Base-by-base conservation (phyloP, 2,797 vertebrate species). In the Halcyon badia region DNA sequence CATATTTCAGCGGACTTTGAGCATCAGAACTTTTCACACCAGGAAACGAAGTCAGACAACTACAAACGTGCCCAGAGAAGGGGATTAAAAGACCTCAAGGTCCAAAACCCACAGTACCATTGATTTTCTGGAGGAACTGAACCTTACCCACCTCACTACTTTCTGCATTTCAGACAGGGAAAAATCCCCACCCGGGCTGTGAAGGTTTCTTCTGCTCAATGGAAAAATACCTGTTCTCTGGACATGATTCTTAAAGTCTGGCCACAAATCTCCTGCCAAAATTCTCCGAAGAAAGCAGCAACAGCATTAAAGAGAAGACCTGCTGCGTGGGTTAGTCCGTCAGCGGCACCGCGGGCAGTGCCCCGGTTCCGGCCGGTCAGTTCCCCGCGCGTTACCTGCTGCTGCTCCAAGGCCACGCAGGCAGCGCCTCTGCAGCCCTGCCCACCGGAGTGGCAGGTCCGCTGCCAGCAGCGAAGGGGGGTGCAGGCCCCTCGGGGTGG, bases 341-440 rank as follows among this genome's bases (percentile, higher is more conserved):
- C 1, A 46, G 37, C 31, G 1, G 1, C 11, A 39, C 8, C 9
- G 24, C 0, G 0, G 39, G 19, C 10, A 10, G 26, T 14, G 64
- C 30, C 46, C 49, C 42, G 62, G 35, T 41, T 79, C 79, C 4
- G 9, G 8, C 33, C 62, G 56, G 62, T 72, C 48, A 42, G 11
- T 19, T 56, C 71, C 62, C 13, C 39, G 33, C 20, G 17, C 0
- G 3, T 33, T 48, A 76, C 52, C 28, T 7, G 44, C 31, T 0
- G 0, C 2, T 30, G 61, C 35, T 58, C 61, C 66, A 42, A 7
- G 24, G 35, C 61, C 37, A n/a, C n/a, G n/a, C 81, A 76, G 17
- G 20, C 13, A 41, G 44, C 28, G 11, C 35, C 69, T 76, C 31
- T n/a, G 21, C 51, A 78, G 60, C 65, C 89, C 72, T 2, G 4